These are phyloP conservation scores for Botia kubotai DNA, from an alignment of 2,797 vertebrate species.

Conservation along the genomic window DNA sequence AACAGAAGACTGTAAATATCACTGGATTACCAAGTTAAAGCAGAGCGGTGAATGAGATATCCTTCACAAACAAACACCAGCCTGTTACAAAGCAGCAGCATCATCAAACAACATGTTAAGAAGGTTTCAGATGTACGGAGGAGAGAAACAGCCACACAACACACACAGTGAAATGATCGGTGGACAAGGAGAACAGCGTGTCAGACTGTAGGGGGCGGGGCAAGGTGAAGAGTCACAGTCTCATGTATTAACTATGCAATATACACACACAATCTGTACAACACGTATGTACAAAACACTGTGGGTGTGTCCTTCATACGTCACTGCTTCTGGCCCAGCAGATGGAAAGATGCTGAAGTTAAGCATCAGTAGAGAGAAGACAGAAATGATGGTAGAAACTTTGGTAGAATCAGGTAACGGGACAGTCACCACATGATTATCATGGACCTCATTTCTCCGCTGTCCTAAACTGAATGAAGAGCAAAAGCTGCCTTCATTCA, in stretches of 20 bases:
- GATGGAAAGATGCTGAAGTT: slow-evolving; percentile 12
- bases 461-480: slow-evolving; percentile 1
- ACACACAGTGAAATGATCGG: slow-evolving; percentile 46
- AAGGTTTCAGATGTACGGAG: neutral
- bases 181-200: neutral
- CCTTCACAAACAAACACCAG: slow-evolving; percentile 3
- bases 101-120: neutral
- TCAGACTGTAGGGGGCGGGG: neutral
- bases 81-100: neutral
- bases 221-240: neutral
- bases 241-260: slow-evolving; percentile 49
- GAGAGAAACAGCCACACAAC: neutral
- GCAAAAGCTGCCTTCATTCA: neutral
- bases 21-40: slow-evolving; percentile 18
- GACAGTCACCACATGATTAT: neutral
- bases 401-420: slow-evolving; percentile 6
- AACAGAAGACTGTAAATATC: neutral
- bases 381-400: neutral
- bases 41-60: neutral
- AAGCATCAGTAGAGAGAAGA: neutral
- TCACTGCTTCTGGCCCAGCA: slow-evolving; percentile 54
- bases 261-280: slow-evolving; percentile 60
- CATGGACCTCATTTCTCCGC: neutral
- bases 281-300: slow-evolving; percentile 56
- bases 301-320: slow-evolving; percentile 52